A percentile compares a stretch with the other conserved stretches of the same genome.
Conservation (phyloP, 2,113 vertebrate species). For the Lipotes vexillifer region DNA sequence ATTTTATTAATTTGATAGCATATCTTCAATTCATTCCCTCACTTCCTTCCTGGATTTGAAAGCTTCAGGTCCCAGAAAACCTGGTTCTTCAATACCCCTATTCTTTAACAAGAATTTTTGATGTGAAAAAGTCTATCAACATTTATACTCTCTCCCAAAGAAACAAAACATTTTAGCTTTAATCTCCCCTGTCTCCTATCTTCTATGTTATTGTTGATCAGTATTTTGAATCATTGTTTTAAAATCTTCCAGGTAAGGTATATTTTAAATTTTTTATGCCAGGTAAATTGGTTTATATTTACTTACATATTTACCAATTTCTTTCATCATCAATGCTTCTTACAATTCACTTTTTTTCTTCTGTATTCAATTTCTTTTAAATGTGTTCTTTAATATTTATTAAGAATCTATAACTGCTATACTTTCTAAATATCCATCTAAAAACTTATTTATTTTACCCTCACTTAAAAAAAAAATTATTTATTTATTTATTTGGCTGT, state of each 20-base stretch:
- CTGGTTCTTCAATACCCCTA: not conserved
- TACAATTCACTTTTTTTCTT: not conserved
- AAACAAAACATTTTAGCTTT: not conserved
- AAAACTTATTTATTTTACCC: not conserved
- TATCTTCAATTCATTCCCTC: not conserved
- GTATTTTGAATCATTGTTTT: not conserved
- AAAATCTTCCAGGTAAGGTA: not conserved
- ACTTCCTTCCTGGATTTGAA: not conserved
- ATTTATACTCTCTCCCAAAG: not conserved
- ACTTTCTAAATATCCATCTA: not conserved
- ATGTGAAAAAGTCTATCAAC: not conserved
- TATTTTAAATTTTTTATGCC: not conserved
- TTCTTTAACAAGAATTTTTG: not conserved
- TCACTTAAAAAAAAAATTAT: accelerated
- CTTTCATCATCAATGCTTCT: not conserved
- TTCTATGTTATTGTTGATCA: not conserved
- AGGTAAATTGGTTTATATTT: not conserved
- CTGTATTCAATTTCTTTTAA: not conserved
- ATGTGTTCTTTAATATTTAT: not conserved
- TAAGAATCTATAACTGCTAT: not conserved
- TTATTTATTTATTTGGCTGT: no score
- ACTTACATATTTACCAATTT: not conserved
- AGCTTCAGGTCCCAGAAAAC: not conserved
- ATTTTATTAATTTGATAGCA: not conserved
- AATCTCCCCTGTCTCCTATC: not conserved